A percentile compares a stretch with the other conserved stretches of the same genome.
Evolutionary conservation across 2,113 vertebrate genomes (phyloP).

Genomic region (Catharus fuscescens): DNA sequence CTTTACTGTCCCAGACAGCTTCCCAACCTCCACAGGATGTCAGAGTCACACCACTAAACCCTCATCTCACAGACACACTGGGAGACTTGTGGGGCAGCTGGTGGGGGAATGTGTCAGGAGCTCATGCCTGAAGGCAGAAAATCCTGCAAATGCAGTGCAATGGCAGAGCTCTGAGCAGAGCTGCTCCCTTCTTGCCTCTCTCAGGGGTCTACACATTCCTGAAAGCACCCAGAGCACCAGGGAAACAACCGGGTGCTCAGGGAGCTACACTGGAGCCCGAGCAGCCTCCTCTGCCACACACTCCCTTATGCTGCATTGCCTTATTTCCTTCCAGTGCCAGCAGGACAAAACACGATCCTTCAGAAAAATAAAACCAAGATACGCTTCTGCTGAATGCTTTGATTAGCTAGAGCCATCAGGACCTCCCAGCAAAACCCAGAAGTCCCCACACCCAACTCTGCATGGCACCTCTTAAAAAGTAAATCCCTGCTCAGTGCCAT

Average conservation of each 20-base stretch:
- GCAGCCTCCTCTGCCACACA: not conserved
- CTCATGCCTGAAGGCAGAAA: not conserved
- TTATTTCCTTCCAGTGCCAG: not conserved
- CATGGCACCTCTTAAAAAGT: not conserved
- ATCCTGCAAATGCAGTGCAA: not conserved
- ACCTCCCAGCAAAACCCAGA: not conserved
- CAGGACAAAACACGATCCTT: not conserved
- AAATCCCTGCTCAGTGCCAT: not conserved
- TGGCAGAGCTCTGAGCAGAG: not conserved
- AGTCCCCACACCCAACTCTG: not conserved
- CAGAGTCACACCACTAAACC: not conserved
- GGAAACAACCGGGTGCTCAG: not conserved
- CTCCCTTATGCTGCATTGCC: not conserved
- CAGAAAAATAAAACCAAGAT: not conserved
- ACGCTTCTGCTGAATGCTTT: not conserved
- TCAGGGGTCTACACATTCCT: not conserved
- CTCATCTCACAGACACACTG: not conserved
- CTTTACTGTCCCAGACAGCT: not conserved
- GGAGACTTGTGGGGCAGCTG: rapidly evolving
- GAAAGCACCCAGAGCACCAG: not conserved
- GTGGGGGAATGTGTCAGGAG: not conserved
- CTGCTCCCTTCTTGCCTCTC: not conserved
- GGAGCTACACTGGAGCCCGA: rapidly evolving
- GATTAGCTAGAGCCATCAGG: not conserved
- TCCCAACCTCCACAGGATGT: not conserved